Conservation (phyloP, 2,797 vertebrate species). For the Syndactyla subalaris region DNA sequence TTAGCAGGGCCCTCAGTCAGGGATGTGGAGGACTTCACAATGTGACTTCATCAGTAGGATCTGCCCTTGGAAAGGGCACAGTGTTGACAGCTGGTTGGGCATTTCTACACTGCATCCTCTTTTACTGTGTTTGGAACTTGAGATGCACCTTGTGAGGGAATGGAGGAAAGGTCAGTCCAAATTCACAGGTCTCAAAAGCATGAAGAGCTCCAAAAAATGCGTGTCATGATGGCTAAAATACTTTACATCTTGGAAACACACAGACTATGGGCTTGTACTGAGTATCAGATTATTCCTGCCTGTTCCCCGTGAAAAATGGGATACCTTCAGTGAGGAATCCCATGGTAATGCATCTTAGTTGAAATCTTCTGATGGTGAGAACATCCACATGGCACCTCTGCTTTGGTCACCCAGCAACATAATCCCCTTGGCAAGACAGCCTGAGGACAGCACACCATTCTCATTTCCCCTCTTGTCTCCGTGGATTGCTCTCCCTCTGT, state of each 20-base stretch:
- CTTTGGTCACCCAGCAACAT: background rate
- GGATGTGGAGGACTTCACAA: background rate
- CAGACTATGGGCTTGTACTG: background rate
- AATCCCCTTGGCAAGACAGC: background rate
- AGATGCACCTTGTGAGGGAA: background rate
- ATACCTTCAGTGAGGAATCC: background rate
- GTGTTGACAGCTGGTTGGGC: background rate
- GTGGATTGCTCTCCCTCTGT: background rate
- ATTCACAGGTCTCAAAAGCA: background rate
- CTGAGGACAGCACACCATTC: background rate
- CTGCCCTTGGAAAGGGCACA: background rate
- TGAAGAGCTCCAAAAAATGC: background rate
- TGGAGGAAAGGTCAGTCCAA: background rate
- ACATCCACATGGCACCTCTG: background rate
- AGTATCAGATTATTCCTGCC: background rate
- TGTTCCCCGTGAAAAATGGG: background rate
- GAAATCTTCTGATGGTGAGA: background rate
- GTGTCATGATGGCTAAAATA: background rate
- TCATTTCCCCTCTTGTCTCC: background rate
- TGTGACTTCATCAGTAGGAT: background rate
- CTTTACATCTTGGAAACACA: background rate
- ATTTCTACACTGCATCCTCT: background rate
- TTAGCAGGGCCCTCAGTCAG: background rate
- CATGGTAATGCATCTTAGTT: background rate
- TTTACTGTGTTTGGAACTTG: rapidly evolving